Evolutionary conservation across 2,797 vertebrate species (phyloP).

Genomic region (Pelochelys cantorii): DNA sequence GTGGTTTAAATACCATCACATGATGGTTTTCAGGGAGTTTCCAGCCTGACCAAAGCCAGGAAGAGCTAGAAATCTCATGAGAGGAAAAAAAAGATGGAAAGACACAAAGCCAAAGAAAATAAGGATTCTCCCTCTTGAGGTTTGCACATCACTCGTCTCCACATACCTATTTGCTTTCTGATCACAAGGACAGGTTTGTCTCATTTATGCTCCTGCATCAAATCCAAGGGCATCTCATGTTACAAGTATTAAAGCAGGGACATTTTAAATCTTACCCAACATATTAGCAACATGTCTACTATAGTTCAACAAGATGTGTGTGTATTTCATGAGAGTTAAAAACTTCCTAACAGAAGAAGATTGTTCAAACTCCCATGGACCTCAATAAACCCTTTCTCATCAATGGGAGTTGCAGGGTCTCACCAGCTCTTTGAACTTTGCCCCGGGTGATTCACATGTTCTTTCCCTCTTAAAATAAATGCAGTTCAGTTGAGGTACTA

Average conservation of each 20-base stretch:
- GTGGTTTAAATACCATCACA: neutral
- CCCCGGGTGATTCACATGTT: neutral
- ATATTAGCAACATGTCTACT: constrained; percentile 7
- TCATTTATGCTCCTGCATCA: neutral
- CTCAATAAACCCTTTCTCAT: constrained; percentile 18
- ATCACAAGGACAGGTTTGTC: neutral
- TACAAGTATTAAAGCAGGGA: constrained; percentile 55
- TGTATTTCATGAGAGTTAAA: constrained; percentile 39
- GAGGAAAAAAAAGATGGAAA: no score
- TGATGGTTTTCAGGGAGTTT: neutral
- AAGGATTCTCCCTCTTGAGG: neutral
- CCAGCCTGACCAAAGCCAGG: neutral
- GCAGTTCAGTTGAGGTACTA: neutral
- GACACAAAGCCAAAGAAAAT: neutral
- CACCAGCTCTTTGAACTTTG: neutral
- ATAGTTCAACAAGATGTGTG: constrained; percentile 1
- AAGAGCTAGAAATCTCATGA: neutral
- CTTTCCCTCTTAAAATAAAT: neutral
- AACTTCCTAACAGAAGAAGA: constrained; percentile 30
- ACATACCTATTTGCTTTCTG: neutral
- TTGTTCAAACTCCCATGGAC: neutral
- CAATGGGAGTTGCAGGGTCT: constrained; percentile 21
- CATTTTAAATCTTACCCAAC: constrained; percentile 23
- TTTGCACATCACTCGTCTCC: constrained; percentile 19
- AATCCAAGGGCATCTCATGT: neutral